A percentile compares a stretch with the other conserved stretches of the same genome.
Conservation (phyloP, 2,797 vertebrate species). For the Numenius phaeopus region DNA sequence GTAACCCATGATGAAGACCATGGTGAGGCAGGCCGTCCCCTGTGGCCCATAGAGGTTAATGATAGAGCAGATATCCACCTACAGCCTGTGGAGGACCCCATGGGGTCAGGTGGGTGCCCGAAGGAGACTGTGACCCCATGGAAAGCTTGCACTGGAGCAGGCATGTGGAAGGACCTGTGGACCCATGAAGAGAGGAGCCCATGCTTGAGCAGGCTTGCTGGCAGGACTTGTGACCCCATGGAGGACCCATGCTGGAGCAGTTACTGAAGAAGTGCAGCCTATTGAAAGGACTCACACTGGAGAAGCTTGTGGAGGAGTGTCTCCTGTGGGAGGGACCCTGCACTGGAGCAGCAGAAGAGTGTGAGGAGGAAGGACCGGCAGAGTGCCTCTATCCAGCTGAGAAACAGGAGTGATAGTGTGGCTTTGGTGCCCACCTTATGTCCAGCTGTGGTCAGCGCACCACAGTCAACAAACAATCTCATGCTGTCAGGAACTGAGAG, state of each 20-base stretch:
- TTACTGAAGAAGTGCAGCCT: neutral
- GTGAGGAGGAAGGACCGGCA: neutral
- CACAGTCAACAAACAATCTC: neutral
- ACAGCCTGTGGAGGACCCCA: neutral
- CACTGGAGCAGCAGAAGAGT: neutral
- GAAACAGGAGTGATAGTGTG: neutral
- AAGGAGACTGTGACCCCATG: neutral
- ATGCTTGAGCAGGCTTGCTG: neutral
- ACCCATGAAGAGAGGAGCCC: neutral
- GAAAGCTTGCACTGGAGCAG: neutral
- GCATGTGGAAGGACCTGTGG: neutral
- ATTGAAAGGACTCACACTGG: too few relatives aligned
- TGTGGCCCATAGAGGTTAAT: neutral
- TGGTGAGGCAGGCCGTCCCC: neutral
- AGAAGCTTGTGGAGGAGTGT: neutral
- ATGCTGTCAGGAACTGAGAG: neutral
- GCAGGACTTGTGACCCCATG: rapidly evolving
- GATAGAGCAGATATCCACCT: neutral
- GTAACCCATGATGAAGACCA: neutral
- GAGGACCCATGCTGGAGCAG: neutral
- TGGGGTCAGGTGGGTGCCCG: rapidly evolving
- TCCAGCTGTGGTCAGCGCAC: neutral
- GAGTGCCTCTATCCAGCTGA: neutral
- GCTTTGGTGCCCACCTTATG: neutral
- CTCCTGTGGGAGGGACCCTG: neutral